Evolutionary conservation across 1,140 invertebrate genomes (phyloP).

Genomic region (Drosophila albomicans): DNA sequence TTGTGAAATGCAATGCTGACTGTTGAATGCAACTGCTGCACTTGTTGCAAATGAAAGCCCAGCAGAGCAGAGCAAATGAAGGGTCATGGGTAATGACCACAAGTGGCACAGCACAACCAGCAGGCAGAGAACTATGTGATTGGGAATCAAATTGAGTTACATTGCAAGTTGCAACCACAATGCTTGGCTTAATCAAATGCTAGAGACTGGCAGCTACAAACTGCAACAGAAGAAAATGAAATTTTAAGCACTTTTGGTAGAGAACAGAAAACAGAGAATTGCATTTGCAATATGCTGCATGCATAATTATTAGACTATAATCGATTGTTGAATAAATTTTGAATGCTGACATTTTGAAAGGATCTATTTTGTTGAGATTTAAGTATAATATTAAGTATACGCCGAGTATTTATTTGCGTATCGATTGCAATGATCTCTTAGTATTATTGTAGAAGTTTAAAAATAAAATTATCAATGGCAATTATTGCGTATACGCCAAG

Average conservation of each 20-base stretch:
- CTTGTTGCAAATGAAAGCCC: slow-evolving; percentile 25
- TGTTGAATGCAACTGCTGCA: slow-evolving; percentile 8
- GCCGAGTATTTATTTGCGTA: no score
- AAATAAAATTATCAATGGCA: no score
- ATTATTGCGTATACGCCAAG: no score
- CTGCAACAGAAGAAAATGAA: not conserved
- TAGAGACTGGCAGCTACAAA: not conserved
- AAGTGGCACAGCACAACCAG: not conserved
- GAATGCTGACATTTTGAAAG: no score
- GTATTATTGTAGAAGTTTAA: no score
- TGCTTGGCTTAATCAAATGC: not conserved
- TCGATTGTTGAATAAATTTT: not conserved
- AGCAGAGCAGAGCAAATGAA: not conserved
- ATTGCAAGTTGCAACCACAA: not conserved
- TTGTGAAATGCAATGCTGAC: slow-evolving; percentile 5
- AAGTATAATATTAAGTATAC: no score
- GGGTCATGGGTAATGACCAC: slow-evolving; percentile 5
- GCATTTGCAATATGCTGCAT: not conserved
- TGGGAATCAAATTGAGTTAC: not conserved
- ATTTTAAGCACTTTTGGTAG: not conserved
- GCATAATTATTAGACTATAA: not conserved
- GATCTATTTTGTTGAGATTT: no score
- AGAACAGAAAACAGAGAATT: not conserved
- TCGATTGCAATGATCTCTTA: no score
- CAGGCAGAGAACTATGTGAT: not conserved